Base-by-base conservation (phyloP, 2,888 invertebrate species). In the Zelleria hepariella region DNA sequence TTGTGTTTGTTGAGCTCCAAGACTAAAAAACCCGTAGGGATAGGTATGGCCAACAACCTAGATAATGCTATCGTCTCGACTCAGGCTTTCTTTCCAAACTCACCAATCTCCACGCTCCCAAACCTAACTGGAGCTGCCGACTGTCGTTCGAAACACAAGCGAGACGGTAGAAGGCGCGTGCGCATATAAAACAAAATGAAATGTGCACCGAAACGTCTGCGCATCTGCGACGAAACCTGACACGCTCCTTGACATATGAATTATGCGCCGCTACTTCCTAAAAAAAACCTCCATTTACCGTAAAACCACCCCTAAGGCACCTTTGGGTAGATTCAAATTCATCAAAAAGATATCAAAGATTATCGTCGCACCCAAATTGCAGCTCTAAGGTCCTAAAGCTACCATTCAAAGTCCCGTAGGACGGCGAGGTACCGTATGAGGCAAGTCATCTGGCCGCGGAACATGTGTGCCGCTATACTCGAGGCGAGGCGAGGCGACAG, bases 161-260 rank as follows among this genome's bases (percentile, higher is more conserved):
- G 32, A 10, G 2, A 10, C 7, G 2, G 32, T 2, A 1, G 27
- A 26, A 48, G 59, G 55, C 55, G 55, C 27, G 59, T 27, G 55
- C 55, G 55, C 27, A 55, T 55, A 26, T 26, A 26, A 26, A 5
- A 42, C 32, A 42, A 42, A 42, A 42, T 6, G 32, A 55, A 55
- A 55, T 55, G 55, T 55, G 55, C 55, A 21, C 21, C 32, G 32
- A 20, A 32, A 55, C 24, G 24, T 49, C 55, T 18, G 18, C 32
- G 74, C 87, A 87, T 86, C 86, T 87, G 87, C 78, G 71, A 71
- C 73, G 87, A 80, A 84, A 87, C 87, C 79, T 81, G 86, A 87
- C 78, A 80, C 82, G 75, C 78, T 79, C 75, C 82, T 81, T 80
- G 73, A 77, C 80, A 77, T 81, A 81, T 82, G 82, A 85, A 80